A percentile compares a stretch with the other conserved stretches of the same genome.
Conservation (phyloP, 2,113 vertebrate genomes). For the Ailuropoda melanoleuca region DNA sequence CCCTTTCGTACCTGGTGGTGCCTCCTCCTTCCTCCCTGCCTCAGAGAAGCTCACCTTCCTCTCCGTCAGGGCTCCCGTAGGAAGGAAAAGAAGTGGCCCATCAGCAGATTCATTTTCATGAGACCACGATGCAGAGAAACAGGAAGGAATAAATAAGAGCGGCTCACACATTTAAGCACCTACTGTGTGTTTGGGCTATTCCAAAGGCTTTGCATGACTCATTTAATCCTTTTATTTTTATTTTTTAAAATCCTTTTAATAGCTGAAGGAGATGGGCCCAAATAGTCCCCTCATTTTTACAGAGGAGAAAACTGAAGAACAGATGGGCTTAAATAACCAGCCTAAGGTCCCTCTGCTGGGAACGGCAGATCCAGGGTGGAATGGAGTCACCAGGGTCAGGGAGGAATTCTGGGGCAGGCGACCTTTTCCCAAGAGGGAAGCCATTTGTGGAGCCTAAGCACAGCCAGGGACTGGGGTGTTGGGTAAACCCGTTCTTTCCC, state of each 20-base stretch:
- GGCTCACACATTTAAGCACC: neutral
- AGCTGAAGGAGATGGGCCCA: neutral
- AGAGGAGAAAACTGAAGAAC: neutral
- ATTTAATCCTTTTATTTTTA: neutral
- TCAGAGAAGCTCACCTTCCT: neutral
- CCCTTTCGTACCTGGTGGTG: neutral
- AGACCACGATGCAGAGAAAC: neutral
- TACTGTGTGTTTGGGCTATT: neutral
- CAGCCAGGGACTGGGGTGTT: neutral
- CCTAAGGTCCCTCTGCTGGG: neutral
- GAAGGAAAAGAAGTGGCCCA: neutral
- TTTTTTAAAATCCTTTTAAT: neutral
- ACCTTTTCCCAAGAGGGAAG: neutral
- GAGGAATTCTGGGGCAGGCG: neutral
- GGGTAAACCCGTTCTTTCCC: neutral
- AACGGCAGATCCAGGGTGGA: neutral
- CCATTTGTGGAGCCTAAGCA: neutral
- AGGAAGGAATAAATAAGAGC: neutral
- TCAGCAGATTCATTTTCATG: neutral
- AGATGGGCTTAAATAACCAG: neutral
- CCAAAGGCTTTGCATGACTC: neutral
- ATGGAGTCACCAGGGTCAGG: neutral
- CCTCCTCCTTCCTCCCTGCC: neutral
- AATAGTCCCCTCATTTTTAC: neutral
- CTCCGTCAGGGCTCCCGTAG: neutral